Percentiles rank a stretch among this genome's conserved stretches.
Conservation (phyloP, 1,140 invertebrate species). For the Bombus fervidus region DNA sequence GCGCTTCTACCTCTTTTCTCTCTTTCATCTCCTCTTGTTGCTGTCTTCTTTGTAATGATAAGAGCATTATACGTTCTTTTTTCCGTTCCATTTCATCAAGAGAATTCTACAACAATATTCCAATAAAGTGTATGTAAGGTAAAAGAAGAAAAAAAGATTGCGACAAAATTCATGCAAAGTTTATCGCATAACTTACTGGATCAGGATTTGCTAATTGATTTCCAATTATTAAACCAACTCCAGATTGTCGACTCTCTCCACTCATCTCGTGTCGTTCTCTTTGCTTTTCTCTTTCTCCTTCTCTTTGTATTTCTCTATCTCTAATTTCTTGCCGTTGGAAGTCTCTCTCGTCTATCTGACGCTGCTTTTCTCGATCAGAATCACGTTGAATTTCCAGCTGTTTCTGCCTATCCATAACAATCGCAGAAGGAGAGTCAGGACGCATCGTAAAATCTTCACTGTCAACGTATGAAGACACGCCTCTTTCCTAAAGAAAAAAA, state of each 20-base stretch:
- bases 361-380: constrained; percentile 78
- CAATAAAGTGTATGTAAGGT: neutral
- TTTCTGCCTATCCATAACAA: constrained; percentile 68
- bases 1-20: constrained; percentile 92
- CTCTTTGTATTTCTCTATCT: constrained; percentile 75
- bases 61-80: constrained; percentile 93
- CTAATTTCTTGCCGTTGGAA: constrained; percentile 75
- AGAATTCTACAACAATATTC: constrained; percentile 84
- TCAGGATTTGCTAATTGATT: constrained; percentile 86
- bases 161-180: neutral
- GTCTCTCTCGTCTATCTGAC: constrained; percentile 77
- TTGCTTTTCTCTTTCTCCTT: constrained; percentile 79
- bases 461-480: constrained; percentile 76
- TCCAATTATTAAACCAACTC: constrained; percentile 87
- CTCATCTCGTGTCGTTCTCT: constrained; percentile 71
- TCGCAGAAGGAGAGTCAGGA: constrained; percentile 71
- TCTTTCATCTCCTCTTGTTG: constrained; percentile 94
- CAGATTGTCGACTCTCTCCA: constrained; percentile 68
- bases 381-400: constrained; percentile 75
- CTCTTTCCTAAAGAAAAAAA: constrained; percentile 71
- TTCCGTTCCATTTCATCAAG: constrained; percentile 95
- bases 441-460: constrained; percentile 73
- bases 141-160: neutral
- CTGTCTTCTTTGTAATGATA: constrained; percentile 93
- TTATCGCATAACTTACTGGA: constrained; percentile 83